Percentiles rank a stretch among this genome's conserved stretches.
These are phyloP conservation scores for Agriotes lineatus DNA, from an alignment of 2,888 invertebrate genomes.

Conservation along the genomic window DNA sequence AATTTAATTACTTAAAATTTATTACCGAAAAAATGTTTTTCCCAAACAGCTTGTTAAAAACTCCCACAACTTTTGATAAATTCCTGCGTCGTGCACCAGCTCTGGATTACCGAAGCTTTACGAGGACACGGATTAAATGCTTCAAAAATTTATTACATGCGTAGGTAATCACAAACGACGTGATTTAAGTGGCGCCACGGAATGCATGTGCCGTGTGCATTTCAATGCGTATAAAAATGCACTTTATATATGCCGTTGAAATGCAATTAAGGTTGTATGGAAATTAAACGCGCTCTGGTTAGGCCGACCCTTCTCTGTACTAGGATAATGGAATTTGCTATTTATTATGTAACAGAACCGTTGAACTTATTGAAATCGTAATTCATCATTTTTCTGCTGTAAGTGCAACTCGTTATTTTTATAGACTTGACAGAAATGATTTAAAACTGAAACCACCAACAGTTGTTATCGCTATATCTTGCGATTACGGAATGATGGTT, in stretches of 20 bases:
- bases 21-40: neutral
- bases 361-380: too few species aligned
- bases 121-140: constrained; percentile 27
- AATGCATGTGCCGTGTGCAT: constrained; percentile 22
- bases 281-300: constrained; percentile 18
- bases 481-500: too few species aligned
- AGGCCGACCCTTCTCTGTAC: neutral
- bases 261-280: constrained; percentile 26
- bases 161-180: constrained; percentile 28
- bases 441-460: too few species aligned
- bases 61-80: constrained; percentile 17
- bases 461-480: too few species aligned
- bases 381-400: too few species aligned
- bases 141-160: constrained; percentile 31
- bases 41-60: neutral
- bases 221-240: constrained; percentile 22
- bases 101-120: constrained; percentile 25
- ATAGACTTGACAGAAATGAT: too few species aligned
- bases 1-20: too few species aligned
- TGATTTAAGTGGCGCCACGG: constrained; percentile 32
- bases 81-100: neutral
- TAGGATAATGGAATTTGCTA: too few species aligned
- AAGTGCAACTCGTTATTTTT: too few species aligned
- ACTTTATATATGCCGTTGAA: constrained; percentile 19
- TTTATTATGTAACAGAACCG: too few species aligned